phyloP scores from a whole-genome alignment of 2,888 invertebrate species.

The Pogonocherus hispidulus region DNA sequence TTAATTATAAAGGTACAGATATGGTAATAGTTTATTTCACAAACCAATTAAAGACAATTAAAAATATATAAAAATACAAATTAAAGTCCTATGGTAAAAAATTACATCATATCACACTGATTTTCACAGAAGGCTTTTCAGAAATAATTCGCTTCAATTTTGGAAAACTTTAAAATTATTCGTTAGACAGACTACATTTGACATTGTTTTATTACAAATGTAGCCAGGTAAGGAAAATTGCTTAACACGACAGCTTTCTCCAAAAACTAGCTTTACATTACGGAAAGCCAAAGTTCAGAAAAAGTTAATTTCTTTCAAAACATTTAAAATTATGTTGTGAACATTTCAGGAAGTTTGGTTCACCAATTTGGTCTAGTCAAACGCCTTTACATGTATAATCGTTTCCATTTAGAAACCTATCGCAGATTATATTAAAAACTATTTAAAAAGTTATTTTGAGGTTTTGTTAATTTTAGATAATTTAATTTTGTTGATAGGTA shows the following conservation, averaged over 20 bases:
- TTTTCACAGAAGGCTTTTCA: not conserved
- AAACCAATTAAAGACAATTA: constrained; percentile 19
- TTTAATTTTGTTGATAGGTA: no score
- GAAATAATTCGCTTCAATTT: not conserved
- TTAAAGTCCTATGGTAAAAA: not conserved
- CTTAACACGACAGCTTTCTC: not conserved
- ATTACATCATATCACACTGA: not conserved
- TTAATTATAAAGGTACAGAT: not conserved
- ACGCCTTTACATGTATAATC: no score
- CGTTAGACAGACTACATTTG: not conserved
- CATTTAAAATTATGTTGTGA: no score
- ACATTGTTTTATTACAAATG: not conserved
- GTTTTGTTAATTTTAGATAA: no score
- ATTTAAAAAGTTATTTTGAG: no score
- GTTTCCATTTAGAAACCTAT: no score
- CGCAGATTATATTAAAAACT: no score
- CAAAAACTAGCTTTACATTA: not conserved
- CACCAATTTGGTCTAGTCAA: no score
- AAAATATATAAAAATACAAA: constrained; percentile 9
- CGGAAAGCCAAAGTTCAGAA: no score
- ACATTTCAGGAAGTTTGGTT: no score
- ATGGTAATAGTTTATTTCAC: constrained; percentile 3
- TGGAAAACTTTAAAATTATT: not conserved
- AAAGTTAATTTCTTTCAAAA: no score
- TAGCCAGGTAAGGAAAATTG: not conserved